phyloP scores from a whole-genome alignment of 2,888 invertebrate genomes.

The Molorchus minor region DNA sequence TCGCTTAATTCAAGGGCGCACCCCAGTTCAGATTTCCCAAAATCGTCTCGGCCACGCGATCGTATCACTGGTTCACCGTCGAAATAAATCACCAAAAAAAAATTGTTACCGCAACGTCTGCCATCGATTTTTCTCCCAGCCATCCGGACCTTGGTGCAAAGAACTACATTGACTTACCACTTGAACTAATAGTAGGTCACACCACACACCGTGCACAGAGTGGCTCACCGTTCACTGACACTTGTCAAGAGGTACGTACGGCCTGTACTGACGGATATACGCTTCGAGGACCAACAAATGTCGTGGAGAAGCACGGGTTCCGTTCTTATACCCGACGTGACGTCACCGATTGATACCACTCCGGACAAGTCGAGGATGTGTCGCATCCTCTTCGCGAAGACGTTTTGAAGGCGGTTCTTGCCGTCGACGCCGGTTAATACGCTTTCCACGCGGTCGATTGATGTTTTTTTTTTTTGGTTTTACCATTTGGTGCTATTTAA shows the following conservation, averaged over 20 bases:
- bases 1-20: too few species aligned
- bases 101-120: too few species aligned
- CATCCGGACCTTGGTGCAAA: slow-evolving; percentile 22
- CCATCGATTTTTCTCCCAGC: slow-evolving; percentile 12
- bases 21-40: too few species aligned
- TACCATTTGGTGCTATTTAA: too few species aligned
- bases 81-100: slow-evolving; percentile 11
- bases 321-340: slow-evolving; percentile 58
- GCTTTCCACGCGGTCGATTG: too few species aligned
- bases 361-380: too few species aligned
- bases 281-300: slow-evolving; percentile 55
- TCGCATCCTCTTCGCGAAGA: too few species aligned
- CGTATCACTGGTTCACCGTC: slow-evolving; percentile 12
- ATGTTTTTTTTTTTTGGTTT: too few species aligned
- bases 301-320: slow-evolving; percentile 52
- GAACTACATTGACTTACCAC: slow-evolving; percentile 38
- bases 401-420: too few species aligned
- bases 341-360: slow-evolving; percentile 53
- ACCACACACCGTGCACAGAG: slow-evolving; percentile 33
- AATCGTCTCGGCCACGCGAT: too few species aligned
- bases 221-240: slow-evolving; percentile 14
- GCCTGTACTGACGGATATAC: slow-evolving; percentile 58
- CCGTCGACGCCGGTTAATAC: too few species aligned
- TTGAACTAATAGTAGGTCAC: slow-evolving; percentile 44
- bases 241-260: slow-evolving; percentile 55